Base-by-base conservation (phyloP, 2,888 invertebrate species). In the Eilema griseolum region DNA sequence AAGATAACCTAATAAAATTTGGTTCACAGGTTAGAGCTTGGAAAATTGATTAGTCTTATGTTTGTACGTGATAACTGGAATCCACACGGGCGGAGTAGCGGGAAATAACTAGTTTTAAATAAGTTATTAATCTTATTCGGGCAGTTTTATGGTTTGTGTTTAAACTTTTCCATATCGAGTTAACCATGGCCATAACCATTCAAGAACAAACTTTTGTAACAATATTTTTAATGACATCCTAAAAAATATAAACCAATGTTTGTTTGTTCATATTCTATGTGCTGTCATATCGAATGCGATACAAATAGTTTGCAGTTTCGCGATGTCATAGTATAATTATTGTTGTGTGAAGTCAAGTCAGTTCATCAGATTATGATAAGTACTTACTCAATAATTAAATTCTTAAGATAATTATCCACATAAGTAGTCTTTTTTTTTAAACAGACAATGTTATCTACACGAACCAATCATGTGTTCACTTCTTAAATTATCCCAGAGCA, bases 401-500 rank as follows among this genome's bases (percentile, higher is more conserved):
- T n/a, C n/a, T n/a, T n/a, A n/a, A n/a, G n/a, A n/a, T n/a, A n/a
- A n/a, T n/a, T n/a, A 46, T 16, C 20, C 0, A 20, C 46, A 46
- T 46, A 41, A 41, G 5, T 20, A 5, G 20, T 16, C 2, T 41
- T 20, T 11, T 46, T 20, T 46, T 20, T 46, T 5, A 1, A 7
- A 46, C 3, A 16, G 59, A 10, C 16, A 37, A 24, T 8, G 46
- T 20, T 46, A 20, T 26, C 16, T 26, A 20, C 11, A 41, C 62
- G 10, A 62, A 62, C 20, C 41, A 41, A 20, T 62, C 20, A 62
- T 62, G 37, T 41, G 16, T 41, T 62, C 41, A 26, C 26, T 59
- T 26, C 26, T 59, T 28, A 28, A 16, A 20, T 26, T 26, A 4
- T 41, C 10, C n/a, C 37, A 24, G 16, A 62, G 5, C 28, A 46